These are phyloP conservation scores for Donacobius atricapilla DNA, from an alignment of 2,113 vertebrate species.

Conservation along the genomic window DNA sequence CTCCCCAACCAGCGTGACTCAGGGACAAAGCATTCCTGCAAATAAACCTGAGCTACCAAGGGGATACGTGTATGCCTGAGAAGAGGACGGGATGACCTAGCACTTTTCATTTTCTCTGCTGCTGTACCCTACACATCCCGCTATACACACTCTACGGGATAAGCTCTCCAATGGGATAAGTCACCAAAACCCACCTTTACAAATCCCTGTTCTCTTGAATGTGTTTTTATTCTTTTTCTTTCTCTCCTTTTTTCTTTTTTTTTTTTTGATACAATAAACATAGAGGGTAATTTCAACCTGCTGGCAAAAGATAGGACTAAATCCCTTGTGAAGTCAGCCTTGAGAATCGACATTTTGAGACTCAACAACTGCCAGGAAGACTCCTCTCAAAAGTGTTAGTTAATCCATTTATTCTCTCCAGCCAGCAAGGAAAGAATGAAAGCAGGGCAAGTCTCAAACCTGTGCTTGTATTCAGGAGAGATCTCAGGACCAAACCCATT, in stretches of 20 bases:
- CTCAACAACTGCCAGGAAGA: not conserved
- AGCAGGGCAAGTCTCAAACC: not conserved
- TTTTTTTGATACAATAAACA: not conserved
- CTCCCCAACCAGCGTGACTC: conserved; percentile 41
- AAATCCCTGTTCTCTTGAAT: not conserved
- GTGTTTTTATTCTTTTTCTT: not conserved
- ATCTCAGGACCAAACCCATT: not conserved
- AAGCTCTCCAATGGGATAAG: not conserved
- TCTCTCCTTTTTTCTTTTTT: not conserved
- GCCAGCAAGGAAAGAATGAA: not conserved
- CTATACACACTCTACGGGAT: not conserved
- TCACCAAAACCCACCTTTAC: not conserved
- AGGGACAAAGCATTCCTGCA: conserved; percentile 42
- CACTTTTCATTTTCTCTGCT: conserved; percentile 28
- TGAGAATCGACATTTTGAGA: conserved; percentile 5
- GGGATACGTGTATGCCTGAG: conserved; percentile 19
- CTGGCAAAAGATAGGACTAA: conserved; percentile 22
- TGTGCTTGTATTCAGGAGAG: not conserved
- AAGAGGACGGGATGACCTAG: conserved; percentile 52
- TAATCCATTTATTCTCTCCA: conserved; percentile 10
- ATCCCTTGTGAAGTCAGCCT: conserved; percentile 4
- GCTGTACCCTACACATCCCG: not conserved
- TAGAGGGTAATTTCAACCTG: not conserved
- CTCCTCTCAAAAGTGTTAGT: not conserved
- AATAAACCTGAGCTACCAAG: conserved; percentile 25